Base-by-base conservation (phyloP, 2,797 vertebrate species). In the Catostomus latipinnis region DNA sequence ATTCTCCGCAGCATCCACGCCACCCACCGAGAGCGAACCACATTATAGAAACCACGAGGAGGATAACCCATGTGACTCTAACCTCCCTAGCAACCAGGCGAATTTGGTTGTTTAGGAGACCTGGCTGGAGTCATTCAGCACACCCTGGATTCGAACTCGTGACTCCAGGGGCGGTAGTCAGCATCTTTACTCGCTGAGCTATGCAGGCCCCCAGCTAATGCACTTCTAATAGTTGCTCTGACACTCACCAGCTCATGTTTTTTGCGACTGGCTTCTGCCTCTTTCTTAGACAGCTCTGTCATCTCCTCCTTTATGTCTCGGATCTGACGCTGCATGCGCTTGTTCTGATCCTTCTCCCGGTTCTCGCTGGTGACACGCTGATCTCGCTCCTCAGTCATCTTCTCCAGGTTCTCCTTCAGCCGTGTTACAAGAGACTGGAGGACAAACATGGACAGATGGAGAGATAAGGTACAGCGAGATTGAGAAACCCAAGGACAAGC, bases 281-380 rank as follows among this genome's bases (percentile, higher is more conserved):
- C 98, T 89, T 98, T 99, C 89, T 98, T 98, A 86, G 95, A 94
- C 72, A 99, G 90, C 88, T 99, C 97, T 0, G 91, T 93, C 95
- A 95, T 97, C 92, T 99, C 98, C 88, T 99, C 98, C 89, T 99
- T 99, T 85, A 96, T 91, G 81, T 99, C 97, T 0, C 97, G 94
- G 57, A 95, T 95, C 93, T 99, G 98, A 60, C 98, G 90, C 90
- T 97, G 98, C 82, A 97, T 93, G 52, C 98, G 92, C 86, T 99
- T 99, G 89, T 98, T 99, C 90, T 99, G 98, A 57, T 99, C 98
- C 81, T 96, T 98, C 91, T 99, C 98, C 13, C 98, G 90, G 93
- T 92, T 97, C 92, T 99, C 98, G 0, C 95, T 94, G 0, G 93
- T 92, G 0, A 87, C 84, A 0, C 92, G 95, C 82, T 97, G 97